These are phyloP conservation scores for Centroberyx gerrardi DNA, from an alignment of 2,797 vertebrate genomes.

Conservation along the genomic window DNA sequence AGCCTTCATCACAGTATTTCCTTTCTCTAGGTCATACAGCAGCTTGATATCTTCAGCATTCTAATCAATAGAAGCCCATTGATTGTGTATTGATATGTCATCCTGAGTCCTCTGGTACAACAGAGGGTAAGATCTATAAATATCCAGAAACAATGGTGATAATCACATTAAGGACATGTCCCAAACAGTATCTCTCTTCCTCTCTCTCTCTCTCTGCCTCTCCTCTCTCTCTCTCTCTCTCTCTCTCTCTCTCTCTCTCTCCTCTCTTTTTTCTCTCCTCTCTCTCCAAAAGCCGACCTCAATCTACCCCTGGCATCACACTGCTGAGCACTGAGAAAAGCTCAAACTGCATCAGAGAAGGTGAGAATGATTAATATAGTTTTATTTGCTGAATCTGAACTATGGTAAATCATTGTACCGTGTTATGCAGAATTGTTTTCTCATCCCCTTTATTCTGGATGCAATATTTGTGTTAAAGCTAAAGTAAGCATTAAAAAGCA, in stretches of 20 bases:
- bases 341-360: conserved; percentile 79
- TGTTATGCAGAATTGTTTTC: conserved; percentile 5
- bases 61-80: conserved; percentile 7
- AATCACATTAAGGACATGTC: conserved; percentile 53
- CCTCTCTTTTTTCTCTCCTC: conserved; percentile 51
- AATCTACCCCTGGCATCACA: conserved; percentile 78
- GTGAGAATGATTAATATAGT: conserved; percentile 71
- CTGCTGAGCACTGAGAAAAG: conserved; percentile 77
- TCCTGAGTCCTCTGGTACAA: conserved; percentile 51
- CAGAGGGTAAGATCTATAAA: conserved; percentile 54
- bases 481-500: conserved; percentile 47
- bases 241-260: conserved; percentile 34
- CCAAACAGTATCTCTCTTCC: conserved; percentile 67
- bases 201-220: conserved; percentile 42
- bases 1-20: conserved; percentile 29
- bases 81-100: conserved; percentile 56
- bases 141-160: conserved; percentile 64
- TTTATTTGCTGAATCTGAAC: conserved; percentile 39
- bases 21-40: conserved; percentile 22
- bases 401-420: conserved; percentile 25
- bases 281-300: conserved; percentile 80
- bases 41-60: neutral
- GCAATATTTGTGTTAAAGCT: conserved; percentile 43
- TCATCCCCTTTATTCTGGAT: conserved; percentile 20
- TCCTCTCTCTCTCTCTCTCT: conserved; percentile 30